A percentile compares a stretch with the other conserved stretches of the same genome.
These are phyloP conservation scores for Vulpes lagopus DNA, from an alignment of 2,113 vertebrate species.

Conservation along the genomic window DNA sequence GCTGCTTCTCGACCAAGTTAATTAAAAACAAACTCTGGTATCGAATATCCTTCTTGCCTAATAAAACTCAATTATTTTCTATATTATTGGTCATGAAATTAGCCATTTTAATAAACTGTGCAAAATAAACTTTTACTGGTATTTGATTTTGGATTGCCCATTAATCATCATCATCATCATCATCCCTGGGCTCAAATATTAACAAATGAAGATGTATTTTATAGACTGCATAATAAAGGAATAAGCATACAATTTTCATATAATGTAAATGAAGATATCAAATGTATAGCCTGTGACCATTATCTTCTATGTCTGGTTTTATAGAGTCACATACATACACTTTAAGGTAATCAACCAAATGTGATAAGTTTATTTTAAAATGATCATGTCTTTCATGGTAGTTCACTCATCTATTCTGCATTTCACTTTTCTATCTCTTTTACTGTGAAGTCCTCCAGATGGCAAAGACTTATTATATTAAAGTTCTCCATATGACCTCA, in stretches of 20 bases:
- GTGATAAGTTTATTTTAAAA: neutral
- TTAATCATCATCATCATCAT: neutral
- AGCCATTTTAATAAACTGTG: constrained; percentile 51
- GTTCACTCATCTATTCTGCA: neutral
- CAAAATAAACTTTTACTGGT: constrained; percentile 57
- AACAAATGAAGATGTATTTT: neutral
- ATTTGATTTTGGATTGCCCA: constrained; percentile 53
- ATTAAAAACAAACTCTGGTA: constrained; percentile 21
- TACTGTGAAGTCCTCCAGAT: neutral
- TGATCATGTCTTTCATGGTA: neutral
- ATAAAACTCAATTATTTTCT: constrained; percentile 58
- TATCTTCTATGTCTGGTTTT: neutral
- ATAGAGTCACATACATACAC: neutral
- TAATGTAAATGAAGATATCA: constrained; percentile 15
- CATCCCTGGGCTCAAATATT: neutral
- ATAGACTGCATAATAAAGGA: neutral
- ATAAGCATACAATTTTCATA: constrained; percentile 35
- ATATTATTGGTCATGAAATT: neutral
- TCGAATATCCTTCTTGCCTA: constrained; percentile 44
- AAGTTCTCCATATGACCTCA: neutral
- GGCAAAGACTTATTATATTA: neutral
- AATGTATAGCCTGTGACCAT: neutral
- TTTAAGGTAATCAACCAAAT: neutral
- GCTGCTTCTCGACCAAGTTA: neutral
- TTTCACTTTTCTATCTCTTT: neutral